phyloP scores from a whole-genome alignment of 2,888 invertebrate species.

The Hyppa rectilinea region DNA sequence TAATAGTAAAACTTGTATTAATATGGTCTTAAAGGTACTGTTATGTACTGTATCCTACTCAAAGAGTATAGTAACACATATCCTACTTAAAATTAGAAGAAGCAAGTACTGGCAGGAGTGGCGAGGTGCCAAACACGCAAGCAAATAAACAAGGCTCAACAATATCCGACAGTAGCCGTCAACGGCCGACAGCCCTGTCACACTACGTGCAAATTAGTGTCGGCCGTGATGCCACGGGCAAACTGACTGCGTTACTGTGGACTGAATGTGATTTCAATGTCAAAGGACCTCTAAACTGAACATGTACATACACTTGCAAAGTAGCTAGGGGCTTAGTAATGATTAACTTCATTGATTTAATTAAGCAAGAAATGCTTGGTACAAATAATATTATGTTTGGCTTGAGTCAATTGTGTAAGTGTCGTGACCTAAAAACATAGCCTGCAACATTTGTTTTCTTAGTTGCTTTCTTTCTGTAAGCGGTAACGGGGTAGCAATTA shows the following conservation, averaged over 20 bases:
- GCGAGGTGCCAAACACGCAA: conserved; percentile 26
- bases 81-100: neutral
- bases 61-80: too few species aligned
- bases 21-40: neutral
- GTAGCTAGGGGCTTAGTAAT: neutral
- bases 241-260: conserved; percentile 42
- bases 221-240: conserved; percentile 37
- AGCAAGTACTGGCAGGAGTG: neutral
- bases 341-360: neutral
- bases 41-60: too few species aligned
- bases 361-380: neutral
- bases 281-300: conserved; percentile 37
- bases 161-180: conserved; percentile 32
- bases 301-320: neutral
- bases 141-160: conserved; percentile 31
- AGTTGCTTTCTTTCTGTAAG: neutral
- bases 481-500: too few species aligned
- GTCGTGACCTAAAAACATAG: neutral
- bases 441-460: neutral
- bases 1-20: neutral
- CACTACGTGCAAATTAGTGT: conserved; percentile 47
- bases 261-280: conserved; percentile 52
- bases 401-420: neutral
- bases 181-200: conserved; percentile 27
- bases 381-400: neutral